These are phyloP conservation scores for Encarsia formosa DNA, from an alignment of 2,888 invertebrate species.

Conservation along the genomic window DNA sequence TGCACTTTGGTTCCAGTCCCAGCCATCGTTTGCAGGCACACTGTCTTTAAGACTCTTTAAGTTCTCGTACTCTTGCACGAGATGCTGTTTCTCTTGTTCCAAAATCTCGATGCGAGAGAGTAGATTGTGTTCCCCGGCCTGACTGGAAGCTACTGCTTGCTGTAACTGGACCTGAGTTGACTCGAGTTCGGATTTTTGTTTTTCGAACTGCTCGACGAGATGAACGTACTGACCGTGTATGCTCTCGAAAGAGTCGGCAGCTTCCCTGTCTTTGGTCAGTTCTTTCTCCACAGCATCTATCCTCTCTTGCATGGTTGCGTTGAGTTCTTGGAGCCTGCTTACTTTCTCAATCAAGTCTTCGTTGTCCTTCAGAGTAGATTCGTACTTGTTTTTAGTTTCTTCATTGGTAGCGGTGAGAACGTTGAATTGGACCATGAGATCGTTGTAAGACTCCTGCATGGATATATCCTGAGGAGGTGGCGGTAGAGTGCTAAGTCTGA, in stretches of 20 bases:
- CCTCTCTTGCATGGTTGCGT: conserved; percentile 51
- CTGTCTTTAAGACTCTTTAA: conserved; percentile 24
- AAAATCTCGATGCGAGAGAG: conserved; percentile 49
- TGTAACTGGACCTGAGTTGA: conserved; percentile 50
- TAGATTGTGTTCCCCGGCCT: conserved; percentile 55
- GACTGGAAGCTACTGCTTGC: conserved; percentile 51
- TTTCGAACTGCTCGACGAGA: conserved; percentile 23
- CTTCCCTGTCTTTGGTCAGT: conserved; percentile 30
- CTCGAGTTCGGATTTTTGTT: conserved; percentile 53
- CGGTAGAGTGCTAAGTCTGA: conserved; percentile 58
- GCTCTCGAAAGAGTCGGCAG: conserved; percentile 30
- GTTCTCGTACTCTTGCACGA: conserved; percentile 41
- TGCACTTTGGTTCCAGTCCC: not conserved
- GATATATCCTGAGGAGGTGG: conserved; percentile 46
- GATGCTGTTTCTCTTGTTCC: conserved; percentile 41
- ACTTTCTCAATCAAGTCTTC: conserved; percentile 56
- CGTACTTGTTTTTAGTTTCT: conserved; percentile 58
- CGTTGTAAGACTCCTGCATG: conserved; percentile 59
- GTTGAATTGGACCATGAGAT: conserved; percentile 61
- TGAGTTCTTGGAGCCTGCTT: conserved; percentile 53
- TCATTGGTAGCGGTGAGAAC: conserved; percentile 63
- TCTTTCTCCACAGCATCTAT: conserved; percentile 38
- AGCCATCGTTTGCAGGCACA: not conserved
- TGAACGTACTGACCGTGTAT: conserved; percentile 28
- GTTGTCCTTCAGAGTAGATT: conserved; percentile 58